Conservation (phyloP, 2,888 invertebrate species). For the Ophonus ardosiacus region DNA sequence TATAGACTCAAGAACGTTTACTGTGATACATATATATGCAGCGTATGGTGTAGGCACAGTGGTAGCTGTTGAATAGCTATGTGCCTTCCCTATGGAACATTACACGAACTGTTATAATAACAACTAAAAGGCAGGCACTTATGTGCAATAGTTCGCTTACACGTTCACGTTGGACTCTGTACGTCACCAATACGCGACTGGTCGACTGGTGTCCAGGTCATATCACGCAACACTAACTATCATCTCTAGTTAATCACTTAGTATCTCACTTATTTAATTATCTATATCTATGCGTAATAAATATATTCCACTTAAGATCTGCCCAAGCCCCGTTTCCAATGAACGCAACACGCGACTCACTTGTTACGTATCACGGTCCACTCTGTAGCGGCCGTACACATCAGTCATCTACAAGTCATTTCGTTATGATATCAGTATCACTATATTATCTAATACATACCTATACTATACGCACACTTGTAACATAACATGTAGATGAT, state of each 20-base stretch:
- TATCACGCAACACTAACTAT: conserved; percentile 59
- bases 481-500: background rate
- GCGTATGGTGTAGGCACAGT: conserved; percentile 74
- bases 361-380: background rate
- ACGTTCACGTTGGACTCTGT: conserved; percentile 65
- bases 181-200: conserved; percentile 40
- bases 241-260: conserved; percentile 60
- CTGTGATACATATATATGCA: conserved; percentile 75
- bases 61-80: conserved; percentile 69
- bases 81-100: conserved; percentile 75
- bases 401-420: background rate
- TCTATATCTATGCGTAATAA: conserved; percentile 64
- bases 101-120: conserved; percentile 74
- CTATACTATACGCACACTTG: background rate
- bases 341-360: background rate
- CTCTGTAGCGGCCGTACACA: background rate
- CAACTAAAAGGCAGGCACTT: conserved; percentile 75
- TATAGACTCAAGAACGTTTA: conserved; percentile 72
- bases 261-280: conserved; percentile 54
- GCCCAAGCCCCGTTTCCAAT: background rate
- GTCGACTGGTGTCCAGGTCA: conserved; percentile 41
- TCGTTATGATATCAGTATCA: background rate
- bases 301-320: conserved; percentile 34
- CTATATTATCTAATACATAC: background rate
- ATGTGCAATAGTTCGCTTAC: conserved; percentile 71